Conservation (phyloP, 2,113 vertebrate species). For the Peromyscus californicus region DNA sequence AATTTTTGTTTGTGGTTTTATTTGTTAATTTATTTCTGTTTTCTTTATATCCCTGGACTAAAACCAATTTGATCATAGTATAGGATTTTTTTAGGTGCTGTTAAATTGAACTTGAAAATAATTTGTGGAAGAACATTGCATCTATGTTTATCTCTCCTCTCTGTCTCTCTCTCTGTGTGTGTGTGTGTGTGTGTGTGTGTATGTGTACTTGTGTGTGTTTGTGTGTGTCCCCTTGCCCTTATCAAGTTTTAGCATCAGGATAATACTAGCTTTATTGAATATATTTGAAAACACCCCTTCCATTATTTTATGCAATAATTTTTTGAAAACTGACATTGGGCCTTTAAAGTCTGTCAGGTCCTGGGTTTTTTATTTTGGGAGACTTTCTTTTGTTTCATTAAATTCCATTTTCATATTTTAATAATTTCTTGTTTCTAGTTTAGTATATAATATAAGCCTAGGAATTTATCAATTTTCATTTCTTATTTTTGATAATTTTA, state of each 20-base stretch:
- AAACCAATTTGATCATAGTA: neutral
- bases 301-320: neutral
- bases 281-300: neutral
- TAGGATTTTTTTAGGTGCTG: neutral
- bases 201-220: too few species aligned
- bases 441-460: neutral
- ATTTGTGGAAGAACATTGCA: neutral
- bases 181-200: neutral
- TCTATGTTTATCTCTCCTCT: neutral
- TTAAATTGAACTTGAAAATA: neutral
- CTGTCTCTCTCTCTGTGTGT: neutral
- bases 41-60: neutral
- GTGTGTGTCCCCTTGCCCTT: too few species aligned
- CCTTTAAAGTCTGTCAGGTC: neutral
- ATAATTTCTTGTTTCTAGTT: too few species aligned
- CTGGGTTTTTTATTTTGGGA: neutral
- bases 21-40: neutral
- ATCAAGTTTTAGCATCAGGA: neutral
- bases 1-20: neutral
- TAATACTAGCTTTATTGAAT: neutral
- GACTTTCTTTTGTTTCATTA: neutral
- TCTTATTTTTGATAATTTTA: neutral
- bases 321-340: neutral
- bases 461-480: neutral
- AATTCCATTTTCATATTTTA: neutral